phyloP scores from a whole-genome alignment of 2,888 invertebrate species.

The Antitype chi region DNA sequence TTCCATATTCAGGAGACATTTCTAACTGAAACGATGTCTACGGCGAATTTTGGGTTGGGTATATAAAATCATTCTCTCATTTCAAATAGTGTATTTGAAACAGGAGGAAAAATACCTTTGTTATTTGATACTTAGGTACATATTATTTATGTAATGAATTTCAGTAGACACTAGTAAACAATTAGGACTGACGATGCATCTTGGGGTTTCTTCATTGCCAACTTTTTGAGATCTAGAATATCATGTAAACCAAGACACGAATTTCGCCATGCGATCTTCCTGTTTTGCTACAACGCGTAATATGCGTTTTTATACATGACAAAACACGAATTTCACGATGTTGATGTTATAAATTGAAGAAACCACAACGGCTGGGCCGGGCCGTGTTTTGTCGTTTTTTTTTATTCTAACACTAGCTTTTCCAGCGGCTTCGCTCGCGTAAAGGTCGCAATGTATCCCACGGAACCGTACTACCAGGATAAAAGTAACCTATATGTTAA shows the following conservation, averaged over 20 bases:
- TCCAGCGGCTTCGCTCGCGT: too few relatives aligned
- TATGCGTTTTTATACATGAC: background rate
- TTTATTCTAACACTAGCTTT: too few relatives aligned
- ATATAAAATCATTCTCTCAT: background rate
- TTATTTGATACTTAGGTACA: background rate
- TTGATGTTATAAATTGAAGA: background rate
- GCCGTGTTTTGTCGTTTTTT: too few relatives aligned
- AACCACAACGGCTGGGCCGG: background rate
- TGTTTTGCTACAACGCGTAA: background rate
- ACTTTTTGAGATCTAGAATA: background rate
- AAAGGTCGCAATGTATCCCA: too few relatives aligned
- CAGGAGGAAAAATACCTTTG: background rate
- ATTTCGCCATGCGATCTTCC: background rate
- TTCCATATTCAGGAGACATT: constrained; percentile 61
- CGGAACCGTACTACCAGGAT: too few relatives aligned
- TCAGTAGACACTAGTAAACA: background rate
- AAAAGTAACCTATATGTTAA: too few relatives aligned
- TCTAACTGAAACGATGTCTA: constrained; percentile 33
- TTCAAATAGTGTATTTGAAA: background rate
- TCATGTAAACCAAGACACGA: background rate
- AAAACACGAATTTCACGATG: background rate
- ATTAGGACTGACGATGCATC: background rate
- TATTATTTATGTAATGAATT: background rate
- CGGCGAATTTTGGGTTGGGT: background rate
- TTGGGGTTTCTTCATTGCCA: background rate